Percentiles rank a stretch among this genome's conserved stretches.
Evolutionary conservation across 2,113 vertebrate species (phyloP).

Genomic region (Periophthalmus modestus): DNA sequence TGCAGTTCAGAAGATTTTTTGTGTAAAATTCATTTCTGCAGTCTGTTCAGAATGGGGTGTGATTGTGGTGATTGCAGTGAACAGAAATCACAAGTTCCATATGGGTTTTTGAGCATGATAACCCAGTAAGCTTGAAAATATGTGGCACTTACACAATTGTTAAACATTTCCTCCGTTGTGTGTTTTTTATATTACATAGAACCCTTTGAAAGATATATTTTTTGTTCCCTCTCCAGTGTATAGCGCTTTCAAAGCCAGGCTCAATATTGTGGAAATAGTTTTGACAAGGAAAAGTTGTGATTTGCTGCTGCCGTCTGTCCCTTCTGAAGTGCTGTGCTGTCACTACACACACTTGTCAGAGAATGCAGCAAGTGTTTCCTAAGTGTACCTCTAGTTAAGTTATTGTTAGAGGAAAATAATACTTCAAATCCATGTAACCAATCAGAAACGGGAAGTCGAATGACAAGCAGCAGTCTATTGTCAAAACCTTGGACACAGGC

Average conservation of each 20-base stretch:
- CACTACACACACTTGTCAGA: conserved; percentile 2
- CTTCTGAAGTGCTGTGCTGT: conserved; percentile 5
- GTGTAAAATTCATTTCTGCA: background rate
- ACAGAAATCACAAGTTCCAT: background rate
- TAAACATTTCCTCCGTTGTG: background rate
- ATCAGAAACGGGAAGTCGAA: conserved; percentile 13
- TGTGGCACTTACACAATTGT: background rate
- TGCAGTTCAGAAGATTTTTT: background rate
- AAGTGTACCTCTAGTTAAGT: conserved; percentile 5
- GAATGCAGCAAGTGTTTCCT: conserved; percentile 9
- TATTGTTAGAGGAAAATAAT: conserved; percentile 8
- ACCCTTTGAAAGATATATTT: background rate
- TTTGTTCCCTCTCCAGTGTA: background rate
- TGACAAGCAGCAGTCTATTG: conserved; percentile 3
- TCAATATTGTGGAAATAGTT: conserved; percentile 1
- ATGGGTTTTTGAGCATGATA: background rate
- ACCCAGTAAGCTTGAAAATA: background rate
- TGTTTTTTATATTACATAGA: background rate
- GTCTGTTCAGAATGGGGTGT: background rate
- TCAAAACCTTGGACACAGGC: conserved; percentile 20
- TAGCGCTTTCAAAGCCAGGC: background rate
- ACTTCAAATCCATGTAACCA: conserved; percentile 11
- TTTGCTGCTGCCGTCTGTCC: conserved; percentile 6
- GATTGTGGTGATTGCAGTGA: background rate
- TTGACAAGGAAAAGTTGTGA: conserved; percentile 16